phyloP scores from a whole-genome alignment of 2,888 invertebrate genomes.

The Oscheius sp. region DNA sequence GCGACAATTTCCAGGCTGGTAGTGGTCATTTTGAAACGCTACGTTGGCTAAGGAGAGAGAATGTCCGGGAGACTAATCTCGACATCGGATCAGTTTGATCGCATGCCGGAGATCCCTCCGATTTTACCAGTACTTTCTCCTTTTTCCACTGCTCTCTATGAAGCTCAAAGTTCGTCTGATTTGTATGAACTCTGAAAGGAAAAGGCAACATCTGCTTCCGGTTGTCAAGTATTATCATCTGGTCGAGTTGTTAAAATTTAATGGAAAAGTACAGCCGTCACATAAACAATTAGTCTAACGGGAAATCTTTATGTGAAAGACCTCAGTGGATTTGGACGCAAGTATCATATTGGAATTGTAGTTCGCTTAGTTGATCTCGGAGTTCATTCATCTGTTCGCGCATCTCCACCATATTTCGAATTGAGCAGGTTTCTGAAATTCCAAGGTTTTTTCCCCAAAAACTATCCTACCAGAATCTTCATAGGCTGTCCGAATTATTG shows the following conservation, averaged over 20 bases:
- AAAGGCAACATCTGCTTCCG: neutral
- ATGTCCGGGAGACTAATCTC: neutral
- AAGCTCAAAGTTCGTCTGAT: no score
- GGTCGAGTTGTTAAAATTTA: neutral
- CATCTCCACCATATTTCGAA: constrained; percentile 1
- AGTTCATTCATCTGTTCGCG: constrained; percentile 6
- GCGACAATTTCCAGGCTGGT: neutral
- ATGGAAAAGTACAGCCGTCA: neutral
- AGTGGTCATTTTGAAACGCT: neutral
- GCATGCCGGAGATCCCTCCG: no score
- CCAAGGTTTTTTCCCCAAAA: neutral
- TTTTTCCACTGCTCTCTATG: no score
- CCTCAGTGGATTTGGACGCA: neutral
- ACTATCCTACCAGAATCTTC: neutral
- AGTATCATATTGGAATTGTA: constrained; percentile 16
- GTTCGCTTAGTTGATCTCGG: neutral
- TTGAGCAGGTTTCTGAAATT: constrained; percentile 8
- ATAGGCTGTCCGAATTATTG: constrained; percentile 6
- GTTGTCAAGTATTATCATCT: neutral
- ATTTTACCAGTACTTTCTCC: no score
- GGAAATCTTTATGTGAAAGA: neutral
- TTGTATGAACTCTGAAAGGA: no score
- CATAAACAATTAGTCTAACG: neutral
- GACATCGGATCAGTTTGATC: no score
- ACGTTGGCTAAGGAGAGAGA: neutral